Percentiles rank a stretch among this genome's conserved stretches.
Conservation (phyloP, 2,888 invertebrate genomes). For the Agonopterix arenella region DNA sequence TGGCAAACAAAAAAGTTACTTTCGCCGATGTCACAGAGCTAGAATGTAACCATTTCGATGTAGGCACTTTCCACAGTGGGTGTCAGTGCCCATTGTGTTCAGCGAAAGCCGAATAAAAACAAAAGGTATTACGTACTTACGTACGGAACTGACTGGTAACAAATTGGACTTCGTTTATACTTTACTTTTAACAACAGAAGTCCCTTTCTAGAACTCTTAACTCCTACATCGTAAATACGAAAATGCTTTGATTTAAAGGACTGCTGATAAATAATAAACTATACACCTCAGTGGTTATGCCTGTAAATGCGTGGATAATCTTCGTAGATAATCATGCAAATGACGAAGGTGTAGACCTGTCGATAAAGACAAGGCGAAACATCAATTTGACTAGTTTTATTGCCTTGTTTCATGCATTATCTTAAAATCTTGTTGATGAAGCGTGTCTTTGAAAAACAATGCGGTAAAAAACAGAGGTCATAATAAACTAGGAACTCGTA, state of each 20-base stretch:
- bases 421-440: background rate
- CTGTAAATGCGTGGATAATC: background rate
- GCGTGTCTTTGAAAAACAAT: background rate
- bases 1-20: slow-evolving; percentile 49
- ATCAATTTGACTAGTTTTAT: background rate
- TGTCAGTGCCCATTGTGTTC: slow-evolving; percentile 55
- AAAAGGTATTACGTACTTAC: slow-evolving; percentile 39
- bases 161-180: background rate
- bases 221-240: too few relatives aligned
- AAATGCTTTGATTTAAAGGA: too few relatives aligned
- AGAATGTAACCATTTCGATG: slow-evolving; percentile 32
- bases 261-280: too few relatives aligned
- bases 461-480: too few relatives aligned
- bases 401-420: background rate
- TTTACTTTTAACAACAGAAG: too few relatives aligned
- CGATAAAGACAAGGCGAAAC: background rate
- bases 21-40: slow-evolving; percentile 45
- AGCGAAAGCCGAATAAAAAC: slow-evolving; percentile 60
- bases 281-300: too few relatives aligned
- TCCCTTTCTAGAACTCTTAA: too few relatives aligned
- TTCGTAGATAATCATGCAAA: slow-evolving; percentile 4
- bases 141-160: background rate
- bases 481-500: too few relatives aligned
- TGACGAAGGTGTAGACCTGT: slow-evolving; percentile 9
- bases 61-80: slow-evolving; percentile 58